Conservation (phyloP, 2,113 vertebrate genomes). For the Ploceus nigricollis region DNA sequence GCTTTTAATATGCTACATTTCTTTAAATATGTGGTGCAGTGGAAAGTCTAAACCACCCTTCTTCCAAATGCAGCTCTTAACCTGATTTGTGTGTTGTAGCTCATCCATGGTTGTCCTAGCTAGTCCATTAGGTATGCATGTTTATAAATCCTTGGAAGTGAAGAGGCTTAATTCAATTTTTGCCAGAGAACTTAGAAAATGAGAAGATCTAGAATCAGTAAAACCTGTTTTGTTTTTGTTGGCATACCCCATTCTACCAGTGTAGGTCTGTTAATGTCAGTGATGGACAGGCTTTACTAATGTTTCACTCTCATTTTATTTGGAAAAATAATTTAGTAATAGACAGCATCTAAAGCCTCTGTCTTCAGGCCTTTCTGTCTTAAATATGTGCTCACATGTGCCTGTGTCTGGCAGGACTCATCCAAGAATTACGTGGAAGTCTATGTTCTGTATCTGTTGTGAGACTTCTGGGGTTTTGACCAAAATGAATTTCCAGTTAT, state of each 20-base stretch:
- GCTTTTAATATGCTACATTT: neutral
- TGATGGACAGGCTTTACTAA: neutral
- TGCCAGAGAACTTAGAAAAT: neutral
- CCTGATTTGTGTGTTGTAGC: neutral
- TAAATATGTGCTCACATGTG: neutral
- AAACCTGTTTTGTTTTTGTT: neutral
- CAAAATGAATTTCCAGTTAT: slow-evolving; percentile 4
- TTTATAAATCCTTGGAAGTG: neutral
- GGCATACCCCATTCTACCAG: neutral
- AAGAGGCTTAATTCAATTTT: neutral
- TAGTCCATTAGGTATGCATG: neutral
- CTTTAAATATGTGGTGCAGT: neutral
- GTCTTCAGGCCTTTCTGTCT: neutral
- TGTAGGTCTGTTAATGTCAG: neutral
- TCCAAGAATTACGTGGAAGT: slow-evolving; percentile 10
- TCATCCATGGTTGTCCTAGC: neutral
- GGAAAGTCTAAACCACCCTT: neutral
- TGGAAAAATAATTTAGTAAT: neutral
- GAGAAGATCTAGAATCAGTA: neutral
- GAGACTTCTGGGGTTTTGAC: neutral
- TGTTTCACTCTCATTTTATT: neutral
- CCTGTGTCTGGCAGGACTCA: slow-evolving; percentile 1
- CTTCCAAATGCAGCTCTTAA: neutral
- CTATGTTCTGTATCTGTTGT: neutral
- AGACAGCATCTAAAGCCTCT: neutral